These are phyloP conservation scores for Ceratosolen fusciceps DNA, from an alignment of 1,140 invertebrate species.

Conservation along the genomic window DNA sequence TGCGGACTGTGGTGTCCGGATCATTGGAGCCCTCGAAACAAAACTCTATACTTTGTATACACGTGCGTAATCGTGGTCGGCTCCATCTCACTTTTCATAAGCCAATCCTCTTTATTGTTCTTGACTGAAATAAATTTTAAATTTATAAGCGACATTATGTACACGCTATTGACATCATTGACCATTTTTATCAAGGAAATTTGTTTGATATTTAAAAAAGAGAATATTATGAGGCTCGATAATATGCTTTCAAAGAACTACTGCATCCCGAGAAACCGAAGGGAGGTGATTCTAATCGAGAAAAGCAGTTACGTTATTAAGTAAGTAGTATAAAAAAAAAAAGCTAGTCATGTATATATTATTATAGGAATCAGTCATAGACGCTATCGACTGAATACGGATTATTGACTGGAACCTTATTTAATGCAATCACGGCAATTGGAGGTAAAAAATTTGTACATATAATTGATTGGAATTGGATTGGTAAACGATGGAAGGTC, in stretches of 20 bases:
- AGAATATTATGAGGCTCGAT: neutral
- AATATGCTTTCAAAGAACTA: neutral
- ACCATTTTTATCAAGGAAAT: neutral
- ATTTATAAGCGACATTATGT: neutral
- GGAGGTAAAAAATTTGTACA: too few species aligned
- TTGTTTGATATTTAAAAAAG: neutral
- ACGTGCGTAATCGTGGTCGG: neutral
- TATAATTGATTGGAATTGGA: too few species aligned
- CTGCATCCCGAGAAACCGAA: neutral
- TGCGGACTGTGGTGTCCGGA: constrained; percentile 17
- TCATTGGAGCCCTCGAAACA: neutral
- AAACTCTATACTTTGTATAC: neutral
- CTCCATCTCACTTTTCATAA: too few species aligned
- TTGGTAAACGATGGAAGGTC: too few species aligned
- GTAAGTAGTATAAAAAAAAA: too few species aligned
- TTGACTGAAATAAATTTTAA: neutral
- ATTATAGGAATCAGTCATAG: too few species aligned
- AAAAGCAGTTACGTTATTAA: too few species aligned
- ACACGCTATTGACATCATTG: neutral
- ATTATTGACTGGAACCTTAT: too few species aligned
- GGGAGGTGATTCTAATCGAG: neutral
- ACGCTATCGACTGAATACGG: too few species aligned
- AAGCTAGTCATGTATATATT: too few species aligned
- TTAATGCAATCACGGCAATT: too few species aligned
- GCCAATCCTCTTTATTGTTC: neutral